Evolutionary conservation across 2,797 vertebrate genomes (phyloP).

Genomic region (Paguma larvata): DNA sequence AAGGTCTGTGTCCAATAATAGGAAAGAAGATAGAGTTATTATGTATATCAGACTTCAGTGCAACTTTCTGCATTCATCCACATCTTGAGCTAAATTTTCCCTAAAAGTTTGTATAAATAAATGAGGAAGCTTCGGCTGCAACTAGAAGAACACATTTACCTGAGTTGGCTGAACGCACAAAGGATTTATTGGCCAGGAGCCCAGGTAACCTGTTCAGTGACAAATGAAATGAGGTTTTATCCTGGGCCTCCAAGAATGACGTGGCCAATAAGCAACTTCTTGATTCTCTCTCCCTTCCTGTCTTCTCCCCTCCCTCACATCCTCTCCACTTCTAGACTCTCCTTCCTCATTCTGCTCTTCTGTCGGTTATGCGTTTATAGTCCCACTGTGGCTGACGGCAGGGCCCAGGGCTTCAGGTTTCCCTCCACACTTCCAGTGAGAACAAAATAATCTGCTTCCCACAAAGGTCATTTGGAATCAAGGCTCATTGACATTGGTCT

Average conservation of each 20-base stretch:
- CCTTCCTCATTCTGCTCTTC: background rate
- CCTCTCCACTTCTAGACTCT: background rate
- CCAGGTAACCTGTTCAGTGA: background rate
- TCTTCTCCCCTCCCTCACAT: background rate
- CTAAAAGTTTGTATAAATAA: background rate
- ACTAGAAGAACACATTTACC: background rate
- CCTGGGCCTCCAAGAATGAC: rapidly evolving
- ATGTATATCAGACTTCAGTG: background rate
- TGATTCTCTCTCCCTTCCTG: background rate
- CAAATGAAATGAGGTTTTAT: background rate
- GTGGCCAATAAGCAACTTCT: rapidly evolving
- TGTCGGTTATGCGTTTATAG: background rate
- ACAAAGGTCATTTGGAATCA: background rate
- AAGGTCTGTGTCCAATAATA: background rate
- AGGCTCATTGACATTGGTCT: too few species aligned
- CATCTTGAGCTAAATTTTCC: background rate
- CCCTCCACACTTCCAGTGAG: background rate
- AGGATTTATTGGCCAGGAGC: background rate
- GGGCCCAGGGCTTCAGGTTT: background rate
- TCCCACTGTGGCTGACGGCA: rapidly evolving
- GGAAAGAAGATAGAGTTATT: background rate
- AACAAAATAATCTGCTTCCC: background rate
- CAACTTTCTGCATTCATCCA: background rate
- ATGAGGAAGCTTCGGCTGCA: background rate
- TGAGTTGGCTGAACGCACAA: background rate